A percentile compares a stretch with the other conserved stretches of the same genome.
Conservation (phyloP, 1,140 invertebrate genomes). For the Diorhabda elongata region DNA sequence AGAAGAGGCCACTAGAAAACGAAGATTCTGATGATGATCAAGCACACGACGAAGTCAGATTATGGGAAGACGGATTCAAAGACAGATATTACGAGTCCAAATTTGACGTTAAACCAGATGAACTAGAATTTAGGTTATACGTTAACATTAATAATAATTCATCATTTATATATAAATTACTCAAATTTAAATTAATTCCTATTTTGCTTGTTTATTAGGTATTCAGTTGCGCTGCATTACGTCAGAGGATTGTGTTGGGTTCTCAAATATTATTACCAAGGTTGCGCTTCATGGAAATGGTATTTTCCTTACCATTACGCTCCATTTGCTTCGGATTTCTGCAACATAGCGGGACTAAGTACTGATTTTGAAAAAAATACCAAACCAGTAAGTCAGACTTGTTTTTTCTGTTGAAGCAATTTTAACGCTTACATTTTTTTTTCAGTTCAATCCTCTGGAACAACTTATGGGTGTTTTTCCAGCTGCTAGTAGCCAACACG, state of each 20-base stretch:
- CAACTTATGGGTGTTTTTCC: slow-evolving; percentile 99
- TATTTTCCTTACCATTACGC: slow-evolving; percentile 99
- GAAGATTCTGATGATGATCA: slow-evolving; percentile 71
- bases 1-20: slow-evolving; percentile 58
- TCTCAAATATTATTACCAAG: slow-evolving; percentile 97
- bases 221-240: slow-evolving; percentile 90
- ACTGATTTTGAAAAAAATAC: slow-evolving; percentile 87
- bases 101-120: slow-evolving; percentile 80
- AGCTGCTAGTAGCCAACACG: slow-evolving; percentile 89
- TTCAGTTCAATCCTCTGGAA: slow-evolving; percentile 91
- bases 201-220: slow-evolving; percentile 49
- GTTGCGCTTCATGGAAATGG: slow-evolving; percentile 99
- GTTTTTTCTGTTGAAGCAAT: neutral
- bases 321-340: slow-evolving; percentile 99
- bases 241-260: slow-evolving; percentile 97
- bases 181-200: too few relatives aligned
- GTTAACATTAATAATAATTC: slow-evolving; percentile 2
- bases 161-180: neutral
- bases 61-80: slow-evolving; percentile 98
- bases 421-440: slow-evolving; percentile 27
- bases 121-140: slow-evolving; percentile 75
- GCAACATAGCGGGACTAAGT: slow-evolving; percentile 80
- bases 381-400: slow-evolving; percentile 63
- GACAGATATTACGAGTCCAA: slow-evolving; percentile 97
- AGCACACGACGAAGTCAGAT: slow-evolving; percentile 85